Evolutionary conservation across 2,797 vertebrate species (phyloP), one percentile per base, ranked within the genome.

Genomic region (Sciaenops ocellatus): DNA sequence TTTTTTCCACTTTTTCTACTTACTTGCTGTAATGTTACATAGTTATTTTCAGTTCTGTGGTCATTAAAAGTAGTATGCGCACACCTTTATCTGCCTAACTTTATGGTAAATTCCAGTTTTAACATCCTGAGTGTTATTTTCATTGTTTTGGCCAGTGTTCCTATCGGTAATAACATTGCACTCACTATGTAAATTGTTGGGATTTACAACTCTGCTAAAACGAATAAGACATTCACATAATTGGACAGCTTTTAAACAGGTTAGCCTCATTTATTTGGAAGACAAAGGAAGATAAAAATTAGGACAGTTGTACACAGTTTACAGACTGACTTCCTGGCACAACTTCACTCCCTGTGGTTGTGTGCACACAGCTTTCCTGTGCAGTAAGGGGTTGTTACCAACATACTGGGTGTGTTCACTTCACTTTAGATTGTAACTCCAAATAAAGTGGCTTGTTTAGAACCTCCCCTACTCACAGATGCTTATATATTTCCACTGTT

Each of bases 401-500:
- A 28, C 12, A 52, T 30, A 46, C 34, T 48, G 12, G 34, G 11
- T 50, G 8, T 10, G 3, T 41, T 51, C 46, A 38, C 38, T 41
- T 51, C 52, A 38, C 38, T 30, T 69, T 12, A 56, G 3, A 16
- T 54, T 68, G 64, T 28, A 46, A n/a, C 34, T 51, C 20, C 17
- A 79, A n/a, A 78, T 57, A 48, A 73, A 69, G 26, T 41, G 48
- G 13, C 22, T 38, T 60, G 6, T 77, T 70, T 60, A 50, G 28
- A 65, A 42, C 64, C 24, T 52, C 34, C 56, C 5, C 38, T 44
- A 5, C 18, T 55, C 68, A 67, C 38, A 69, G 44, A 47, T 42
- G 46, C 22, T 28, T 1, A 1, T 26, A 28, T 59, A 64, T 60
- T 62, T 56, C 61, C 75, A 17, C 24, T 62, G 30, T 12, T 34